A percentile compares a stretch with the other conserved stretches of the same genome.
Evolutionary conservation across 35 echinoderm and acorn worm genomes (phyloP).

Genomic region (Ptychodera flava): DNA sequence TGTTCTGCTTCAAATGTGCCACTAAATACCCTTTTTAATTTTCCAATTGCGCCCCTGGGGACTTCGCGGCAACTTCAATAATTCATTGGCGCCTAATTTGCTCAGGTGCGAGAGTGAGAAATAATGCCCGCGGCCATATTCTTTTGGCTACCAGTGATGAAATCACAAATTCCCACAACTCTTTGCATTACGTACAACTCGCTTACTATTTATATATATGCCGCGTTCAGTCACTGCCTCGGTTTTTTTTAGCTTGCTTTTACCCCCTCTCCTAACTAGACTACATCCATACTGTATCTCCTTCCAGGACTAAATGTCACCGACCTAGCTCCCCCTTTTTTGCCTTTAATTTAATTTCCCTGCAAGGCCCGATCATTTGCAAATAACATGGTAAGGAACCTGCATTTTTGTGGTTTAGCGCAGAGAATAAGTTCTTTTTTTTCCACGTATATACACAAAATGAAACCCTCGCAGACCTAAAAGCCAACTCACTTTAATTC

Average conservation of each 20-base stretch:
- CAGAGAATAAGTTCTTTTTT: no score
- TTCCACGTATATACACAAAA: no score
- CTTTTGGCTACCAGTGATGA: background rate
- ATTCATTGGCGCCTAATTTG: background rate
- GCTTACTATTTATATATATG: background rate
- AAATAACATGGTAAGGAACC: background rate
- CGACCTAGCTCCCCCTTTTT: background rate
- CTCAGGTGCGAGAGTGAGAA: background rate
- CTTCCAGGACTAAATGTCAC: no score
- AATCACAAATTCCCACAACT: slow-evolving; percentile 1
- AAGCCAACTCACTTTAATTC: no score
- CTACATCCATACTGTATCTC: no score
- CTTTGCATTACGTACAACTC: background rate
- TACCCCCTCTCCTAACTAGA: background rate
- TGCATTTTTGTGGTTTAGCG: background rate
- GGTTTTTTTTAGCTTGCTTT: background rate
- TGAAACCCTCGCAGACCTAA: no score
- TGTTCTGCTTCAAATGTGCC: background rate
- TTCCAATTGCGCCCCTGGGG: background rate
- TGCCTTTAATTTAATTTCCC: background rate
- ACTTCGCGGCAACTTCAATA: background rate
- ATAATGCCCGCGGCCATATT: background rate
- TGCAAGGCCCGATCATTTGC: background rate
- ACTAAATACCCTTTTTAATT: slow-evolving; percentile 2
- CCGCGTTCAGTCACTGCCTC: background rate